Conservation (phyloP, 2,113 vertebrate genomes). For the Mus spicilegus region DNA sequence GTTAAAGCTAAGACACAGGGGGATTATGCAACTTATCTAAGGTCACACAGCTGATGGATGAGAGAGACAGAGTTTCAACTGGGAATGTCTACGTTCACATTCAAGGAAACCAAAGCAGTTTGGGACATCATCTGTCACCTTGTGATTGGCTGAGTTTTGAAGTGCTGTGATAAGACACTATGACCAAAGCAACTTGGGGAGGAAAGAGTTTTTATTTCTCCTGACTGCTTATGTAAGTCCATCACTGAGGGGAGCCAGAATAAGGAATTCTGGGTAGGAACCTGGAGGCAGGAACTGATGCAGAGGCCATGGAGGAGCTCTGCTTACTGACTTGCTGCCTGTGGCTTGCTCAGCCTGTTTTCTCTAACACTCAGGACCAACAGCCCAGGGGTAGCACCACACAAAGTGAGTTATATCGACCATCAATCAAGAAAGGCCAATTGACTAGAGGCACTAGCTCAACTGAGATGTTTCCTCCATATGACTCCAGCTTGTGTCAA, state of each 20-base stretch:
- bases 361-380: neutral
- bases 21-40: neutral
- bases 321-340: neutral
- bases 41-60: neutral
- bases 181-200: neutral
- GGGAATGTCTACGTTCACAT: neutral
- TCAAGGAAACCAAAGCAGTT: neutral
- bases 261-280: neutral
- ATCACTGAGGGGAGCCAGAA: neutral
- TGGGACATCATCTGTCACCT: neutral
- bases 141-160: neutral
- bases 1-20: slow-evolving; percentile 10
- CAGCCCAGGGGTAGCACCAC: neutral
- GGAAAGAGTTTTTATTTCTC: neutral
- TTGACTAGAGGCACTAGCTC: neutral
- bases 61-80: neutral
- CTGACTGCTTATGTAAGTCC: neutral
- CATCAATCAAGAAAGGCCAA: neutral
- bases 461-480: neutral
- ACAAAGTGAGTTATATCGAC: neutral
- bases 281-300: neutral
- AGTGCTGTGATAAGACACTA: neutral
- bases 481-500: neutral
- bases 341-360: neutral
- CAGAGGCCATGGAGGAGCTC: neutral